Evolutionary conservation across 2,113 vertebrate species (phyloP).

Genomic region (Hydrolagus affinis): DNA sequence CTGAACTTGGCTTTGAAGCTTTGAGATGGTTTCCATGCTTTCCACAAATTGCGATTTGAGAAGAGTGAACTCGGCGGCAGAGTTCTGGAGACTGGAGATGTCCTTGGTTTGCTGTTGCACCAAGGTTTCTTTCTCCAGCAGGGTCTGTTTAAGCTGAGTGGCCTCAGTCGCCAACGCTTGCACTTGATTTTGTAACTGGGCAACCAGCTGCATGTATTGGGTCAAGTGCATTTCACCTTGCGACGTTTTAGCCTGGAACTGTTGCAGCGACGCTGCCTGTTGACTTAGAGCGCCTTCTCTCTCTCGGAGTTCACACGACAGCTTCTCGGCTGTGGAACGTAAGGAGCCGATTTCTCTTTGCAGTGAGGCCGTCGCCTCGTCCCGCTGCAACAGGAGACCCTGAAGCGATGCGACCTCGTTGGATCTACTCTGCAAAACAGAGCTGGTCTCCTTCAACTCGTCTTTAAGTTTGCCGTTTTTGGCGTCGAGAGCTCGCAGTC

Average conservation of each 20-base stretch:
- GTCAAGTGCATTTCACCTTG: slow-evolving; percentile 47
- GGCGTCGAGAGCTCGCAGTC: slow-evolving; percentile 46
- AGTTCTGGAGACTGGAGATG: slow-evolving; percentile 50
- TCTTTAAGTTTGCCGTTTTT: slow-evolving; percentile 57
- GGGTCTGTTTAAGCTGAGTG: slow-evolving; percentile 34
- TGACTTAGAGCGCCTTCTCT: slow-evolving; percentile 52
- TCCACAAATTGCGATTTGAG: slow-evolving; percentile 55
- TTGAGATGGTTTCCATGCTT: slow-evolving; percentile 55
- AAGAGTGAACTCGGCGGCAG: slow-evolving; percentile 50
- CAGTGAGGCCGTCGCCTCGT: slow-evolving; percentile 47
- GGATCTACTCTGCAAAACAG: slow-evolving; percentile 40
- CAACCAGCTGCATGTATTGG: slow-evolving; percentile 48
- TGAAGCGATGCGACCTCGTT: slow-evolving; percentile 52
- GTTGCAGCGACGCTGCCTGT: slow-evolving; percentile 54
- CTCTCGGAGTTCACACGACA: slow-evolving; percentile 46
- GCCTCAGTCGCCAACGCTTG: slow-evolving; percentile 42
- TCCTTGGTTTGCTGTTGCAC: slow-evolving; percentile 50
- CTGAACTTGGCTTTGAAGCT: slow-evolving; percentile 53
- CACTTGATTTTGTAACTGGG: slow-evolving; percentile 51
- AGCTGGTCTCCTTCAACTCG: slow-evolving; percentile 50
- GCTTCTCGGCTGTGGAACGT: slow-evolving; percentile 46
- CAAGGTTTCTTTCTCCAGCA: slow-evolving; percentile 52
- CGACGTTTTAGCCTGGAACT: slow-evolving; percentile 47
- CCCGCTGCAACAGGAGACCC: slow-evolving; percentile 46
- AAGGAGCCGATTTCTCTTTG: slow-evolving; percentile 48